phyloP scores from a whole-genome alignment of 2,888 invertebrate genomes.

The Oscheius onirici region DNA sequence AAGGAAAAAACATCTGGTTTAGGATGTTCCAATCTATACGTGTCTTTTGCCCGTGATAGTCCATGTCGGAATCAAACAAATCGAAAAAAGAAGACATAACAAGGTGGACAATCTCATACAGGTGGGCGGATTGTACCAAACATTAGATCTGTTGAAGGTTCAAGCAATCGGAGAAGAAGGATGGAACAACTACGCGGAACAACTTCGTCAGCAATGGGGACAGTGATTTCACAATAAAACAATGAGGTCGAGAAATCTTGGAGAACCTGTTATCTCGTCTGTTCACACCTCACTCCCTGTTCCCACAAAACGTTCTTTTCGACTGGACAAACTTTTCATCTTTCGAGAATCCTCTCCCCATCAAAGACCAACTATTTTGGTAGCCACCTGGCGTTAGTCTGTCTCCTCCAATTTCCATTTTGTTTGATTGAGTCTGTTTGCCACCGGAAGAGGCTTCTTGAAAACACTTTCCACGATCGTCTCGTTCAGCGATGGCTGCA shows the following conservation, averaged over 20 bases:
- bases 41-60: conserved; percentile 7
- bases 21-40: conserved; percentile 23
- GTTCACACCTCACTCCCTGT: no score
- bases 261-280: no score
- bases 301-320: no score
- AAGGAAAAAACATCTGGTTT: background rate
- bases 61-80: background rate
- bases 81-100: conserved; percentile 19
- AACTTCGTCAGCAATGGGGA: conserved; percentile 20
- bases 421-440: no score
- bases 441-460: no score
- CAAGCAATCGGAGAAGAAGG: conserved; percentile 21
- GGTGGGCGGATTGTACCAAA: background rate
- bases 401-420: no score
- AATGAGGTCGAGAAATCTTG: no score
- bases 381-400: no score
- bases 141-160: background rate
- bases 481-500: background rate
- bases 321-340: no score
- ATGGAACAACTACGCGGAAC: conserved; percentile 26
- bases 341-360: no score
- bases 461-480: no score
- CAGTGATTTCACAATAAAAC: background rate
- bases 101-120: conserved; percentile 18
- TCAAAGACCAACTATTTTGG: no score